Evolutionary conservation across 2,113 vertebrate species (phyloP), one percentile per base, ranked within the genome.

Genomic region (Coracopsis vasa): DNA sequence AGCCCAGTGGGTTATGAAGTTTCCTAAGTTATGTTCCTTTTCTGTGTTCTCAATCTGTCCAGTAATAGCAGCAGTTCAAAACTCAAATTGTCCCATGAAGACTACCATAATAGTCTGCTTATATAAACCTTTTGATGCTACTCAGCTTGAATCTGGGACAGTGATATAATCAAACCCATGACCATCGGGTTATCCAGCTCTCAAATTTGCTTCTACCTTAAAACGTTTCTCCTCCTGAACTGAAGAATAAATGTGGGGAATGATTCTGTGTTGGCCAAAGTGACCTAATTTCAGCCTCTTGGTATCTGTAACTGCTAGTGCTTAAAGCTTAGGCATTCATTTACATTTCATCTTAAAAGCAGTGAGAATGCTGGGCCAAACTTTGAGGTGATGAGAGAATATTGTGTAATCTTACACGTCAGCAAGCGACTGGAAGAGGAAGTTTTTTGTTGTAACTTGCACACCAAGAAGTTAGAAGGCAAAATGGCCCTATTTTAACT

Each of bases 381-480:
- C 71, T 88, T 78, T 5, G 82, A 96, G 86, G 94, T 86, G 96
- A 88, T 94, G 96, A 96, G 92, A 95, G 88, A 86, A 80, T 82
- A 67, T 90, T 93, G 92, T 79, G 95, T 93, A 96, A 96, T 66
- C 72, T 44, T 15, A 6, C 71, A 93, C 72, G 69, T 96, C 93
- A 96, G 88, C 88, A 64, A 44, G 82, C 0, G 0, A 67, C 90
- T 94, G 88, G 80, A 93, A 93, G 92, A 92, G 94, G 96, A 95
- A 96, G 88, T 83, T 92, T 96, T 94, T 60, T 94, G 95, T 96
- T 96, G 86, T 27, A 90, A 96, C 95, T 96, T 96, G 95, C 92
- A 96, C 79, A 4, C 67, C 29, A 21, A 37, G 42, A 42, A 81
- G 74, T 84, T 29, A 72, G 92, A 74, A 90, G 79, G 80, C 86